Conservation (phyloP, 2,797 vertebrate species). For the Poeciliopsis gracilis region DNA sequence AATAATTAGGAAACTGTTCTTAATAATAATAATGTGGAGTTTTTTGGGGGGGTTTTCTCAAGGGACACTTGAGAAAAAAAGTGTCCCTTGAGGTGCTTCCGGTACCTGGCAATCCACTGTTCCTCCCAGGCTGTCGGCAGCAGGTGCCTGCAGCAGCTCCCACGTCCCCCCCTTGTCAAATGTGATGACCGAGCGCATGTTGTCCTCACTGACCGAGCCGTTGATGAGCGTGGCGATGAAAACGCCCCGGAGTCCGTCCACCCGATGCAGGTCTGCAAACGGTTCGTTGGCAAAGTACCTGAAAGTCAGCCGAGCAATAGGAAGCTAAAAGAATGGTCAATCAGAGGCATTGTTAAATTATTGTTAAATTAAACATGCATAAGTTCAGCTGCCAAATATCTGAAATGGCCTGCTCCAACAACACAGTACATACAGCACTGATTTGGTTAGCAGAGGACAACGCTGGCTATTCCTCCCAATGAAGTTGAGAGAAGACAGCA, state of each 20-base stretch:
- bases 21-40: not conserved
- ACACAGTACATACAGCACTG: not conserved
- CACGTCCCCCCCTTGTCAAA: conserved; percentile 98
- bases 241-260: conserved; percentile 92
- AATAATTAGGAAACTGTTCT: not conserved
- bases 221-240: conserved; percentile 95
- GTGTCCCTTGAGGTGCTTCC: no score
- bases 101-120: conserved; percentile 90
- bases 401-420: not conserved
- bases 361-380: not conserved
- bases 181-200: conserved; percentile 97
- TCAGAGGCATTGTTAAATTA: not conserved
- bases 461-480: conserved; percentile 14
- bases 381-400: not conserved
- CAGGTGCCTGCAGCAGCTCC: conserved; percentile 92
- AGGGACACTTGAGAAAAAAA: not conserved
- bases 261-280: conserved; percentile 93
- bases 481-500: conserved; percentile 15
- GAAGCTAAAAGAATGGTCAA: not conserved
- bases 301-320: conserved; percentile 14
- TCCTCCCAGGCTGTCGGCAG: conserved; percentile 88
- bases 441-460: conserved; percentile 19
- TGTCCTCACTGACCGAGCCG: conserved; percentile 91
- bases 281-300: conserved; percentile 97
- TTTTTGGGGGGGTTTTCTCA: no score